Percentiles rank a stretch among this genome's conserved stretches.
Evolutionary conservation across 2,888 invertebrate genomes (phyloP).

Genomic region (Xestobium rufovillosum): DNA sequence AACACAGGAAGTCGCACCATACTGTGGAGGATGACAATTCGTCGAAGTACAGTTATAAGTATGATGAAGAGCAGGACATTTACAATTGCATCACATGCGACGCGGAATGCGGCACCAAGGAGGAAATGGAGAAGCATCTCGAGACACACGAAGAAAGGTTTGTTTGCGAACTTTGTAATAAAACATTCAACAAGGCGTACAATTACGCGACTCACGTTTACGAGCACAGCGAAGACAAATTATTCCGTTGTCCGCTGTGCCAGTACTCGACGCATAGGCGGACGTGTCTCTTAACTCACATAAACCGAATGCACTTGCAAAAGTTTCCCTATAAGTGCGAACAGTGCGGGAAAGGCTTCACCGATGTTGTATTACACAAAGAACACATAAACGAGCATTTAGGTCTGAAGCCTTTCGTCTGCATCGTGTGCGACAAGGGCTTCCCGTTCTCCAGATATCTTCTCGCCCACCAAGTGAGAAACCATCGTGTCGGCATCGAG

Average conservation of each 20-base stretch:
- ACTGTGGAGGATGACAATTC: slow-evolving; percentile 35
- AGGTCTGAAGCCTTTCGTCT: slow-evolving; percentile 46
- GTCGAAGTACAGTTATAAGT: slow-evolving; percentile 21
- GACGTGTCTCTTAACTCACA: slow-evolving; percentile 32
- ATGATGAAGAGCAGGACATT: slow-evolving; percentile 26
- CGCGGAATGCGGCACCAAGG: slow-evolving; percentile 26
- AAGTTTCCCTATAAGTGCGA: slow-evolving; percentile 47
- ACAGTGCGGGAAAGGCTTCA: slow-evolving; percentile 49
- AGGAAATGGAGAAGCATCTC: slow-evolving; percentile 29
- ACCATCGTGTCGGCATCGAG: slow-evolving; percentile 37
- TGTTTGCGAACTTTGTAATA: slow-evolving; percentile 37
- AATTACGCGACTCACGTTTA: slow-evolving; percentile 34
- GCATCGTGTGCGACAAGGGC: slow-evolving; percentile 47
- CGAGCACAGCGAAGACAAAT: slow-evolving; percentile 31
- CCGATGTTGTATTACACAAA: slow-evolving; percentile 46
- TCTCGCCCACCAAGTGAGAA: slow-evolving; percentile 32
- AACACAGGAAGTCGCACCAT: slow-evolving; percentile 46
- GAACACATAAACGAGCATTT: slow-evolving; percentile 51
- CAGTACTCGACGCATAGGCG: slow-evolving; percentile 29
- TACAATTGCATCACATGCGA: slow-evolving; percentile 32
- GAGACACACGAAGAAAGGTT: slow-evolving; percentile 37
- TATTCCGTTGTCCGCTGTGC: slow-evolving; percentile 36
- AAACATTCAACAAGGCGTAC: slow-evolving; percentile 34
- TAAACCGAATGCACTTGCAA: slow-evolving; percentile 35
- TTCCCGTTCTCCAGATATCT: slow-evolving; percentile 44